A percentile compares a stretch with the other conserved stretches of the same genome.
phyloP scores from a whole-genome alignment of 2,113 vertebrate genomes.

The Tiliqua scincoides region DNA sequence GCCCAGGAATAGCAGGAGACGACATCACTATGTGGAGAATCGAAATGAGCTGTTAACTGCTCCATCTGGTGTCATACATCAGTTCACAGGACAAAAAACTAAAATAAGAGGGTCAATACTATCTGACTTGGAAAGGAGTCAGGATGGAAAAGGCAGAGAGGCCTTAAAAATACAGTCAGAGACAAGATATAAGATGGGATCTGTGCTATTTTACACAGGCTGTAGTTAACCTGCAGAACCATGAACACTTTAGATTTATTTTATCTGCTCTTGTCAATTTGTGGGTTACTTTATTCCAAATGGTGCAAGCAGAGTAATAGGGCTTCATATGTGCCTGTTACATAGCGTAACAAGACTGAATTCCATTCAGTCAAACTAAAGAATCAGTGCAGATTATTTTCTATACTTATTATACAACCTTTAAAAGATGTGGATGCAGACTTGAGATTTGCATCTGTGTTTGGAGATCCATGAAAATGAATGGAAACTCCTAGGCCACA shows the following conservation, averaged over 20 bases:
- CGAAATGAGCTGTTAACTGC: neutral
- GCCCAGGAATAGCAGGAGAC: neutral
- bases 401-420: neutral
- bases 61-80: neutral
- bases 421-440: neutral
- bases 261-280: neutral
- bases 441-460: neutral
- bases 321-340: neutral
- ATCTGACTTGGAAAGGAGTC: neutral
- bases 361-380: neutral
- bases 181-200: neutral
- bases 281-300: neutral
- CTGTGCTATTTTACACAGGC: neutral
- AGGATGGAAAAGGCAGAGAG: neutral
- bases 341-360: neutral
- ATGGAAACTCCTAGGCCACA: neutral
- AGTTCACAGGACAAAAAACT: neutral
- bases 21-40: neutral
- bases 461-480: neutral
- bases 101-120: neutral
- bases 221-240: neutral
- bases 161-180: neutral
- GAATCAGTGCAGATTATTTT: neutral
- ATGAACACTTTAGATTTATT: neutral
- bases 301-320: neutral